phyloP scores from a whole-genome alignment of 1,140 invertebrate species.

The Trinorchestia longiramus region DNA sequence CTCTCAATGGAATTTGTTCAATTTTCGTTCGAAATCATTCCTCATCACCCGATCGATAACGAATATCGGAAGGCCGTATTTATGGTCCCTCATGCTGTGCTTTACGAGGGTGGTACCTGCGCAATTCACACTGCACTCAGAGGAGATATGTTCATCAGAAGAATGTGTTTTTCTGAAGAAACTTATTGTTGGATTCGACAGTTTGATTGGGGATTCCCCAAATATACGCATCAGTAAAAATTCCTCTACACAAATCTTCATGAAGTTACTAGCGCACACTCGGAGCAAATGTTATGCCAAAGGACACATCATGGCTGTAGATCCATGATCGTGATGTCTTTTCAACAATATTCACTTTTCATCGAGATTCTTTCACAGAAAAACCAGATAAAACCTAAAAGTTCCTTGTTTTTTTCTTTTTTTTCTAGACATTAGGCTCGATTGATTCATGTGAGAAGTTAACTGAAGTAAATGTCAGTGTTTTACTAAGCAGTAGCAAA shows the following conservation, averaged over 20 bases:
- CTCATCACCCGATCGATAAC: conserved; percentile 48
- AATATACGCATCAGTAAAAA: background rate
- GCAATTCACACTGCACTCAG: background rate
- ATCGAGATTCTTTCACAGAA: no score
- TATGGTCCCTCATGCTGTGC: background rate
- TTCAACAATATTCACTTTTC: no score
- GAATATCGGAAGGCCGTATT: conserved; percentile 40
- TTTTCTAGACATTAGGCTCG: no score
- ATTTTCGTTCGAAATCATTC: conserved; percentile 46
- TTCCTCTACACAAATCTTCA: background rate
- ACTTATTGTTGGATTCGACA: background rate
- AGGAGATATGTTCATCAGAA: background rate
- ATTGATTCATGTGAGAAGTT: no score
- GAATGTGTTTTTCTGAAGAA: background rate
- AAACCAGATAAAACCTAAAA: no score
- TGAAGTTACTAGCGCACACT: background rate
- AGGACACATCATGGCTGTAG: background rate
- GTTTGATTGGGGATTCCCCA: background rate
- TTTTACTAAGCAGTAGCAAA: no score
- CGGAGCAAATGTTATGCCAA: background rate
- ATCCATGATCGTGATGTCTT: background rate
- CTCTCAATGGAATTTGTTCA: conserved; percentile 13
- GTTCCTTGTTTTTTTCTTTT: no score
- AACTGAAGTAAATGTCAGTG: no score
- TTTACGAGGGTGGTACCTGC: background rate